These are phyloP conservation scores for Callocephalon fimbriatum DNA, from an alignment of 2,113 vertebrate genomes.

Conservation along the genomic window DNA sequence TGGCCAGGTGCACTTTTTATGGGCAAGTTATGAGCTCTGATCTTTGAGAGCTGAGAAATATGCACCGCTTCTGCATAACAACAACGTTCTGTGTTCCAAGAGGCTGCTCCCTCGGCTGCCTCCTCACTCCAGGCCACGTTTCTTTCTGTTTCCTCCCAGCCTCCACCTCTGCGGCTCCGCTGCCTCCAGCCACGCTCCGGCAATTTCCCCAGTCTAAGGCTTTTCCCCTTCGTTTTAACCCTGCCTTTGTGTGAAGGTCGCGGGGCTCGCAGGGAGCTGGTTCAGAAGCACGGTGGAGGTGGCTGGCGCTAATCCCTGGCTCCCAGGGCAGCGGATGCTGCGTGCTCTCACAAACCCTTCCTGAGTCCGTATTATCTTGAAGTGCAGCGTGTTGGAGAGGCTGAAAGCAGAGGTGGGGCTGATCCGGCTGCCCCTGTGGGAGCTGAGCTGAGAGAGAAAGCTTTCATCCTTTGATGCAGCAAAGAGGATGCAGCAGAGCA, in stretches of 20 bases:
- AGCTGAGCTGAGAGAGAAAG: background rate
- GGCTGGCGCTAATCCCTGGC: background rate
- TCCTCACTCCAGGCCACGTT: background rate
- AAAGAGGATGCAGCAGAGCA: background rate
- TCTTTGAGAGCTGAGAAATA: background rate
- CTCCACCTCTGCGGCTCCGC: rapidly evolving
- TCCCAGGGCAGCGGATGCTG: background rate
- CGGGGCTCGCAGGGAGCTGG: background rate
- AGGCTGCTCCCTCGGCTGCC: background rate
- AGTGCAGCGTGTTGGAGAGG: background rate
- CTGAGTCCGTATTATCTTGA: rapidly evolving
- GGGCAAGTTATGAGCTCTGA: background rate
- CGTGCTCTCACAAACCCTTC: background rate
- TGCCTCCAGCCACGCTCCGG: background rate
- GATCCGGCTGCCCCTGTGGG: background rate
- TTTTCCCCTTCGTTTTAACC: background rate
- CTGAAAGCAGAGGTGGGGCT: background rate
- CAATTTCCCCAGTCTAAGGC: background rate
- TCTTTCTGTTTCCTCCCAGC: background rate
- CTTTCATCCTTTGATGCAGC: background rate
- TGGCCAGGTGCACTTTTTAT: background rate
- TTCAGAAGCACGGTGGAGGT: background rate
- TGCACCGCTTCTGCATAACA: background rate
- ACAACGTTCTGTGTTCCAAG: background rate
- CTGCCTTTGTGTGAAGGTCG: background rate